Evolutionary conservation across 2,113 vertebrate species (phyloP).

Genomic region (Rhinolophus sinicus): DNA sequence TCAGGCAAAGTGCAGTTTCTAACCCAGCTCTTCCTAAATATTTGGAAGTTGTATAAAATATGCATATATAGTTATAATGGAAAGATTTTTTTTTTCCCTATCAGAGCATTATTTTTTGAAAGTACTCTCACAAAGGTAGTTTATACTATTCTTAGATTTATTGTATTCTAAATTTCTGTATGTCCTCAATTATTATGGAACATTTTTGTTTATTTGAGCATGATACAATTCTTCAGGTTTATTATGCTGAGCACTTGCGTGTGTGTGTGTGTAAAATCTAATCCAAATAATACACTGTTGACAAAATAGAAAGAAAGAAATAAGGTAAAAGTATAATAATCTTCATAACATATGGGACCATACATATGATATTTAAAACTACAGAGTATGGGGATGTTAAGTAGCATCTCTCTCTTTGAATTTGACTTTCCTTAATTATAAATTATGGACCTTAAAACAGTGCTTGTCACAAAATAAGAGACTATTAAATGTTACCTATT

Average conservation of each 20-base stretch:
- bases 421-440: constrained; percentile 6
- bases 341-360: not conserved
- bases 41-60: not conserved
- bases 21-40: not conserved
- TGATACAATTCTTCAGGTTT: not conserved
- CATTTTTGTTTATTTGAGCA: constrained; percentile 10
- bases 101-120: not conserved
- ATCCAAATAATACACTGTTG: not conserved
- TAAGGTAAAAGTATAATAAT: not conserved
- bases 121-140: not conserved
- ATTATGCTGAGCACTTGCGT: not conserved
- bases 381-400: not conserved
- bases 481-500: not conserved
- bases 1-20: not conserved
- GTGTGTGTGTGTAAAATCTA: not conserved
- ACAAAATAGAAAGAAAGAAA: not conserved
- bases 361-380: not conserved
- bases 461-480: not conserved
- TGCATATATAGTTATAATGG: not conserved
- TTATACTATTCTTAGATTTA: not conserved
- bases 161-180: not conserved
- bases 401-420: not conserved
- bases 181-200: not conserved
- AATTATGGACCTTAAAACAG: not conserved
- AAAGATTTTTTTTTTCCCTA: not conserved